phyloP scores from a whole-genome alignment of 2,797 vertebrate genomes.

The Chaunax sp. region DNA sequence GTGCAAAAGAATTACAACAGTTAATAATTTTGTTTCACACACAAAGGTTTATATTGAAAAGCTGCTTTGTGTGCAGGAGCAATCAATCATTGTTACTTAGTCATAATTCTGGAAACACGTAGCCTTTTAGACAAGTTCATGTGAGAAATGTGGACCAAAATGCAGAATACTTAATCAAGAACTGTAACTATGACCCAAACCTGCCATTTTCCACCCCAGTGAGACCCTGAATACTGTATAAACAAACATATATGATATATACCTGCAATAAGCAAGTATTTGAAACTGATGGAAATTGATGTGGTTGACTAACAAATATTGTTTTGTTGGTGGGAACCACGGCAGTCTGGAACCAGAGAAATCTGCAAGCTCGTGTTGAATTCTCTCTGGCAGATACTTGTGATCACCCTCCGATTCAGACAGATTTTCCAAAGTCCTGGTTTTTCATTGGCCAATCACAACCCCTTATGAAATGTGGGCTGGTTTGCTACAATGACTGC shows the following conservation, averaged over 20 bases:
- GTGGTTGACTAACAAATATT: background rate
- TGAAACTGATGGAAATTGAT: background rate
- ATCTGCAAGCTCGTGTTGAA: too few species aligned
- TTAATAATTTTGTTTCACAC: conserved; percentile 52
- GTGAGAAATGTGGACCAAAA: conserved; percentile 4
- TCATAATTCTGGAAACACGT: conserved; percentile 37
- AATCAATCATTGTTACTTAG: conserved; percentile 51
- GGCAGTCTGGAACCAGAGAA: background rate
- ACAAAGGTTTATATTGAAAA: conserved; percentile 52
- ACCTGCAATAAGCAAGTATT: background rate
- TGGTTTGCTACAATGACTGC: too few species aligned
- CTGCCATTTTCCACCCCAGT: background rate
- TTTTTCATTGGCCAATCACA: background rate
- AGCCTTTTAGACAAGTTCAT: conserved; percentile 40
- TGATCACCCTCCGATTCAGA: background rate
- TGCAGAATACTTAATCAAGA: conserved; percentile 2
- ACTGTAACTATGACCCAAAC: background rate
- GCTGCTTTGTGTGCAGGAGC: conserved; percentile 29
- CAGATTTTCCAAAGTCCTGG: background rate
- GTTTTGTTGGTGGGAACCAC: background rate
- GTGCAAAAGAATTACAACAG: conserved; percentile 38
- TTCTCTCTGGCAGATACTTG: too few species aligned
- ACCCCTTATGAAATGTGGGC: too few species aligned
- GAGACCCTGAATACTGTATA: conserved; percentile 1
- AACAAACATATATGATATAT: too few species aligned